These are phyloP conservation scores for Chloroceryle amazona DNA, from an alignment of 2,797 vertebrate genomes.

Conservation along the genomic window DNA sequence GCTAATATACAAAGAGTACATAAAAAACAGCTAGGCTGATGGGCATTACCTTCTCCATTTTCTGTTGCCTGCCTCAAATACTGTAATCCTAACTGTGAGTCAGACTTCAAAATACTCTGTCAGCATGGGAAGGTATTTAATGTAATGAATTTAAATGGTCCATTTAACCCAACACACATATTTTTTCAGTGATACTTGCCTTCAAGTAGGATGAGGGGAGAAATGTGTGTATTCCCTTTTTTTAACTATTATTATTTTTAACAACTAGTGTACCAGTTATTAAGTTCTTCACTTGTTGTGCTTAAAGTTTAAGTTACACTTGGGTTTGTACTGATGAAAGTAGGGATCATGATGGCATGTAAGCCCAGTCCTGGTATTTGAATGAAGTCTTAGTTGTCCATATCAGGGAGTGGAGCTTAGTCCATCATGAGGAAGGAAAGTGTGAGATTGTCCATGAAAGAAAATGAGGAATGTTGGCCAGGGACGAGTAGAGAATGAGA, in stretches of 20 bases:
- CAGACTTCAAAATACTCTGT: constrained; percentile 67
- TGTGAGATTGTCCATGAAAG: not conserved
- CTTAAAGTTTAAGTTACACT: not conserved
- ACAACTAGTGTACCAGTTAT: not conserved
- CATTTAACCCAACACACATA: not conserved
- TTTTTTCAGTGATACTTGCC: not conserved
- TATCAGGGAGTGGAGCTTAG: not conserved
- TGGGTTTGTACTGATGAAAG: not conserved
- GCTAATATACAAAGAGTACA: not conserved
- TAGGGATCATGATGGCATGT: not conserved
- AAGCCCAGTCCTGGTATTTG: accelerated
- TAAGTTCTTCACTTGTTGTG: not conserved
- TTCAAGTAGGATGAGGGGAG: not conserved
- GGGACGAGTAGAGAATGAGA: not conserved
- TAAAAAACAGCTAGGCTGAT: constrained; percentile 45
- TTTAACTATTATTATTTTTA: not conserved
- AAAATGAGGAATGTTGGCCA: not conserved
- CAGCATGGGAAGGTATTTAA: constrained; percentile 40
- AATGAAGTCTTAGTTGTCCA: not conserved
- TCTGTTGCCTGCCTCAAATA: constrained; percentile 55
- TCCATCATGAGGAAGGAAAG: not conserved
- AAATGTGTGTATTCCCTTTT: not conserved
- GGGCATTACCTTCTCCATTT: constrained; percentile 29
- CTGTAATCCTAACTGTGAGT: constrained; percentile 62
- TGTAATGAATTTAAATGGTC: constrained; percentile 41